Evolutionary conservation across 1,140 invertebrate species (phyloP).

Genomic region (Chionoecetes opilio): DNA sequence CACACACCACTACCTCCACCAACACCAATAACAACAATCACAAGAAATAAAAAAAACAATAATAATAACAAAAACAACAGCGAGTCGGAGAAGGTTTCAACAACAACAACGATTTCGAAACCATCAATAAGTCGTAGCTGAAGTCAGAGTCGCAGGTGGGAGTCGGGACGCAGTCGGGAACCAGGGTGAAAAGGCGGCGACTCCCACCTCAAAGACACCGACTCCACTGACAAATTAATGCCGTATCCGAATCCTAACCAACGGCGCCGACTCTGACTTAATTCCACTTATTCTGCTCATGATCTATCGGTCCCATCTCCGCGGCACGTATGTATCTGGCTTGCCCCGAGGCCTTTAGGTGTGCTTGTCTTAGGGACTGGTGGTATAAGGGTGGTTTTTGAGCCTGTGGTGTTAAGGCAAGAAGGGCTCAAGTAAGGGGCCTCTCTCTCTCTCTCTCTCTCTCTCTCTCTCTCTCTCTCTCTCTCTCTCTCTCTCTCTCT

Average conservation of each 20-base stretch:
- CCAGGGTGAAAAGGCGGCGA: conserved; percentile 72
- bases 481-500: conserved; percentile 23
- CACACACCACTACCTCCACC: too few species aligned
- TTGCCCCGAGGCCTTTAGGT: neutral
- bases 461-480: conserved; percentile 17
- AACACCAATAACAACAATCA: too few species aligned
- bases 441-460: neutral
- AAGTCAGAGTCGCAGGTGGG: conserved; percentile 3
- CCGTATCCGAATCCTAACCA: conserved; percentile 30
- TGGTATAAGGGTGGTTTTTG: neutral
- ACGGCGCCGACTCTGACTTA: conserved; percentile 39
- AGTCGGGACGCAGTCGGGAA: conserved; percentile 51
- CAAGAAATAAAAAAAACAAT: too few species aligned
- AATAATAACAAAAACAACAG: too few species aligned
- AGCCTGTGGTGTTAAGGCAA: neutral
- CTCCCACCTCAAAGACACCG: conserved; percentile 61
- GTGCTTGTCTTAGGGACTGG: neutral
- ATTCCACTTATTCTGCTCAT: neutral
- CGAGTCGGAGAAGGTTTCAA: neutral
- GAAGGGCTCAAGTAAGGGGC: neutral
- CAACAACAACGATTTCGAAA: neutral
- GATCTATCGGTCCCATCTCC: neutral
- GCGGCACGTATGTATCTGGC: neutral
- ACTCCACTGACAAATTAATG: conserved; percentile 73
- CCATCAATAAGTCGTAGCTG: neutral